Conservation (phyloP, 1,140 invertebrate genomes). For the Zaprionus taronus region DNA sequence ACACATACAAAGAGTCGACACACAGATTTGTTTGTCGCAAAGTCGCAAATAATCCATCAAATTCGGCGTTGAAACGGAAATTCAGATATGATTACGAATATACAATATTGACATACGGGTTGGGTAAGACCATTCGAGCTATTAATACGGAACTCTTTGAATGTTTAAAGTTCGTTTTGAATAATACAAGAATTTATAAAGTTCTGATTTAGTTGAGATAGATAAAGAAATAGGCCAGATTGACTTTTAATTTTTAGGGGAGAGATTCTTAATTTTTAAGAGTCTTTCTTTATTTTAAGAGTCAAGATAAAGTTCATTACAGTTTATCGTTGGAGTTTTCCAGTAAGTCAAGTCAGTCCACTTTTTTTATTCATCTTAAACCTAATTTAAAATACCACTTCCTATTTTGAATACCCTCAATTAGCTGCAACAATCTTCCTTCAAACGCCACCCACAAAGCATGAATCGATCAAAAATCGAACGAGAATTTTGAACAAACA, state of each 20-base stretch:
- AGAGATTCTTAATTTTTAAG: no score
- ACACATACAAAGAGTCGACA: conserved; percentile 15
- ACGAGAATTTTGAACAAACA: conserved; percentile 58
- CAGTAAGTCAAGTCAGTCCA: no score
- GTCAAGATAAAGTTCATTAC: no score
- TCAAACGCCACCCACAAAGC: conserved; percentile 25
- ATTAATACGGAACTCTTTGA: background rate
- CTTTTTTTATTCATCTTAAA: background rate
- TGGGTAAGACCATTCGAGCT: background rate
- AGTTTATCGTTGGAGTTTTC: no score
- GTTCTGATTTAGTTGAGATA: background rate
- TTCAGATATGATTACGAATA: conserved; percentile 32
- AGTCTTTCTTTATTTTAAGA: no score
- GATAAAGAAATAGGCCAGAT: no score
- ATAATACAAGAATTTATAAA: background rate
- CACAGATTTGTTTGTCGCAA: conserved; percentile 63
- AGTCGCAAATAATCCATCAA: conserved; percentile 66
- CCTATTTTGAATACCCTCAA: background rate
- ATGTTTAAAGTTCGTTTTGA: background rate
- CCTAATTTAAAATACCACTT: background rate
- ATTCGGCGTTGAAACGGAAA: conserved; percentile 63
- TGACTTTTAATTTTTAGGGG: no score
- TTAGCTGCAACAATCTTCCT: background rate
- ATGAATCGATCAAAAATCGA: conserved; percentile 21
- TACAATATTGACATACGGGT: conserved; percentile 14